Evolutionary conservation across 2,113 vertebrate genomes (phyloP).

Genomic region (Gnathonemus longibarbis): DNA sequence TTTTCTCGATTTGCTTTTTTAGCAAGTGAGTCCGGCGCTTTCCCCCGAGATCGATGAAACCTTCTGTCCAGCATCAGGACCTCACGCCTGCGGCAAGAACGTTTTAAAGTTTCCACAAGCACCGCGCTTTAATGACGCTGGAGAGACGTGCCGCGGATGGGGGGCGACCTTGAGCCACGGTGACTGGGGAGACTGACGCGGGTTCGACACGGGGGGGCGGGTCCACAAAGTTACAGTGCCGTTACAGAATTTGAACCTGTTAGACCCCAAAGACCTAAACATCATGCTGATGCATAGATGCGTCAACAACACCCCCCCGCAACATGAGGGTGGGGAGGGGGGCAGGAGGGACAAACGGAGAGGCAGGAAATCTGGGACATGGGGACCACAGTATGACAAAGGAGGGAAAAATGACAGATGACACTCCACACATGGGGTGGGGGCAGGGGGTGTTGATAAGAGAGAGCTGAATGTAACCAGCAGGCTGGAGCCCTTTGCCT

Average conservation of each 20-base stretch:
- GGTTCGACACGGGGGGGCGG: background rate
- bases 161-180: background rate
- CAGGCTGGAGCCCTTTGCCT: background rate
- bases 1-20: background rate
- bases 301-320: background rate
- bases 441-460: background rate
- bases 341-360: background rate
- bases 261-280: background rate
- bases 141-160: background rate
- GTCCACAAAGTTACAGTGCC: background rate
- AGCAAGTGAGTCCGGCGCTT: background rate
- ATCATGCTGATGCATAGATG: background rate
- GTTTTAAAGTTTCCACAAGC: background rate
- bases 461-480: background rate
- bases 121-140: background rate
- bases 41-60: background rate
- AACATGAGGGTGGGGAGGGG: background rate
- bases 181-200: background rate
- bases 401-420: background rate
- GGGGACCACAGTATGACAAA: background rate
- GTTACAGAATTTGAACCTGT: background rate
- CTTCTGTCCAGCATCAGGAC: conserved; percentile 3
- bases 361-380: background rate
- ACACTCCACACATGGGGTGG: background rate
- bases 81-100: conserved; percentile 4